Evolutionary conservation across 1,140 invertebrate genomes (phyloP).

Genomic region (Steinernema feltiae): DNA sequence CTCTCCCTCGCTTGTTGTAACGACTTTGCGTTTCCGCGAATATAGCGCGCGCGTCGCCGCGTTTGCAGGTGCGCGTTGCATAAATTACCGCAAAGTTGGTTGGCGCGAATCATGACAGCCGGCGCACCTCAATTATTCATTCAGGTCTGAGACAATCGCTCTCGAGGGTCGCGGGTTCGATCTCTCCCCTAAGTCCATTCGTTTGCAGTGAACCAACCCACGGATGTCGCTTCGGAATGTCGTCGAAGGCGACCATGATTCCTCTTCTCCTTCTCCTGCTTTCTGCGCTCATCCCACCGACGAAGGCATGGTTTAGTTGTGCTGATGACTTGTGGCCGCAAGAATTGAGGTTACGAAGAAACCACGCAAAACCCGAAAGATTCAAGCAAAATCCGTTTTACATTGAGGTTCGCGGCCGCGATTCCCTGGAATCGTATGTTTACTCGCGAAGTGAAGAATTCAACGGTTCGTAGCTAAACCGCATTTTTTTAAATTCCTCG

Average conservation of each 20-base stretch:
- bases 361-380: background rate
- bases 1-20: background rate
- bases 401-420: background rate
- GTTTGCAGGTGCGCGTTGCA: conserved; percentile 4
- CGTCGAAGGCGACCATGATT: background rate
- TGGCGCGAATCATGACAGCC: conserved; percentile 4
- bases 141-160: background rate
- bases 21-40: background rate
- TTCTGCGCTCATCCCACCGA: background rate
- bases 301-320: background rate
- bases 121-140: background rate
- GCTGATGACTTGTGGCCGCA: background rate
- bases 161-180: background rate
- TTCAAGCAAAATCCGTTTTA: background rate
- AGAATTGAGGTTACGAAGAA: background rate
- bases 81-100: background rate
- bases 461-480: background rate
- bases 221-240: conserved; percentile 7
- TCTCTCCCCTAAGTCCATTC: background rate
- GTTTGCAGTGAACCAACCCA: background rate
- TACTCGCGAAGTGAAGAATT: background rate
- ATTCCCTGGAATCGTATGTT: background rate
- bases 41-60: background rate
- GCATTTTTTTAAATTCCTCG: background rate
- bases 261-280: background rate